Conservation (phyloP, 2,113 vertebrate species). For the Peromyscus maniculatus region DNA sequence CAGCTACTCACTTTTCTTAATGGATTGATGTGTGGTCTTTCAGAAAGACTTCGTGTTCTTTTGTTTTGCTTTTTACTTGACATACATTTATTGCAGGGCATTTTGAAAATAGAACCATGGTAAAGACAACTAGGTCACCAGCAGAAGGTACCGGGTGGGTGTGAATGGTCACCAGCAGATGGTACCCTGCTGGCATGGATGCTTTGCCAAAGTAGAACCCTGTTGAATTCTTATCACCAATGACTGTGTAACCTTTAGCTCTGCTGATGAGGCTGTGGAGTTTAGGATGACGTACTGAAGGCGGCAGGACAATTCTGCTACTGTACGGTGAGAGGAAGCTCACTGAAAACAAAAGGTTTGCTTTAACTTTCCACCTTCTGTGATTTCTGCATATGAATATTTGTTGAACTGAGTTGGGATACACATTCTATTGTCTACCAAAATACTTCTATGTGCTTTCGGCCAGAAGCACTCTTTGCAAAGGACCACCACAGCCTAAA, state of each 20-base stretch:
- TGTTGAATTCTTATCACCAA: neutral
- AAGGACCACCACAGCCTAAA: neutral
- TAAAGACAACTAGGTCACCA: neutral
- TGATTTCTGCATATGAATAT: neutral
- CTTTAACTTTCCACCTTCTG: neutral
- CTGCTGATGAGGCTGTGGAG: neutral
- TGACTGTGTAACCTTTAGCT: neutral
- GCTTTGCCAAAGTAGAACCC: too few species aligned
- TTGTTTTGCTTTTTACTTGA: neutral
- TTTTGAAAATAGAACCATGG: constrained; percentile 3
- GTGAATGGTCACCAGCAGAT: neutral
- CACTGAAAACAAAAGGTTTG: neutral
- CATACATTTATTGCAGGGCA: neutral
- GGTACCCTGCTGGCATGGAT: neutral
- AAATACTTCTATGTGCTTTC: neutral
- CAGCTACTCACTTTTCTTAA: neutral
- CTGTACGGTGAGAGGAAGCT: neutral
- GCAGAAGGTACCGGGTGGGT: neutral
- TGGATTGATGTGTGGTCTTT: neutral
- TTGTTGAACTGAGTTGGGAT: neutral
- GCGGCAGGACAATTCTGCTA: neutral
- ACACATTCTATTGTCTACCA: neutral
- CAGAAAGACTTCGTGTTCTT: neutral
- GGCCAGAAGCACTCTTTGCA: neutral
- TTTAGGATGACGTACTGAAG: neutral